These are phyloP conservation scores for Prosopocoilus inquinatus DNA, from an alignment of 2,888 invertebrate species.

Conservation along the genomic window DNA sequence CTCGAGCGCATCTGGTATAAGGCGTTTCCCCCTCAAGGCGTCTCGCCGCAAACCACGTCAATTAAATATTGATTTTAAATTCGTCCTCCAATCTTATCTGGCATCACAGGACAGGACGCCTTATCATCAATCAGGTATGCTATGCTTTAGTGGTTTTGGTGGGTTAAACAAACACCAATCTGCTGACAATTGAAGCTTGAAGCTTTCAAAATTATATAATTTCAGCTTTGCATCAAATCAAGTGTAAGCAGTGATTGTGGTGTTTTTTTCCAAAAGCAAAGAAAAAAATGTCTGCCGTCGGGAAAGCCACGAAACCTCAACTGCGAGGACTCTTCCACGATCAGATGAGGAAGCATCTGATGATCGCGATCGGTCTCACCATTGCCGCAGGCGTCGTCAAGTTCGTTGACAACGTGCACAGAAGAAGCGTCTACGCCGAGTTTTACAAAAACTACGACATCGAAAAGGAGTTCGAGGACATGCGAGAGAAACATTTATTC, in stretches of 20 bases:
- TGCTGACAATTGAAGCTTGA: slow-evolving; percentile 6
- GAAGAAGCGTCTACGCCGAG: slow-evolving; percentile 60
- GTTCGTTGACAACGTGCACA: slow-evolving; percentile 51
- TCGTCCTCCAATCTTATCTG: no score
- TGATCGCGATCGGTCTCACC: slow-evolving; percentile 48
- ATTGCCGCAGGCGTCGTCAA: slow-evolving; percentile 48
- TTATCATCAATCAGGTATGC: no score
- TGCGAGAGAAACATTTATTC: slow-evolving; percentile 61
- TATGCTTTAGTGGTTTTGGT: neutral
- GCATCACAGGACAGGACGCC: no score
- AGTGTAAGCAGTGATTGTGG: neutral
- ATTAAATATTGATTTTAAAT: no score
- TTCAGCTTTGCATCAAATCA: no score
- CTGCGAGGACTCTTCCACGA: slow-evolving; percentile 63
- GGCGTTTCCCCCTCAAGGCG: no score
- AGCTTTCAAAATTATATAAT: slow-evolving; percentile 8
- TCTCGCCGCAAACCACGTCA: no score
- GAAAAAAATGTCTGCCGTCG: slow-evolving; percentile 33
- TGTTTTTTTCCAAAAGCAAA: neutral
- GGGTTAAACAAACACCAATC: slow-evolving; percentile 11
- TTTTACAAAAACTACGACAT: slow-evolving; percentile 70
- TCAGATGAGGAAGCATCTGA: slow-evolving; percentile 56
- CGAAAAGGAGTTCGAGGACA: slow-evolving; percentile 60
- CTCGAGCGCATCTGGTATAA: no score
- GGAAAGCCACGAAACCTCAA: slow-evolving; percentile 56